phyloP scores from a whole-genome alignment of 2,797 vertebrate species.

The Clarias pachynema region DNA sequence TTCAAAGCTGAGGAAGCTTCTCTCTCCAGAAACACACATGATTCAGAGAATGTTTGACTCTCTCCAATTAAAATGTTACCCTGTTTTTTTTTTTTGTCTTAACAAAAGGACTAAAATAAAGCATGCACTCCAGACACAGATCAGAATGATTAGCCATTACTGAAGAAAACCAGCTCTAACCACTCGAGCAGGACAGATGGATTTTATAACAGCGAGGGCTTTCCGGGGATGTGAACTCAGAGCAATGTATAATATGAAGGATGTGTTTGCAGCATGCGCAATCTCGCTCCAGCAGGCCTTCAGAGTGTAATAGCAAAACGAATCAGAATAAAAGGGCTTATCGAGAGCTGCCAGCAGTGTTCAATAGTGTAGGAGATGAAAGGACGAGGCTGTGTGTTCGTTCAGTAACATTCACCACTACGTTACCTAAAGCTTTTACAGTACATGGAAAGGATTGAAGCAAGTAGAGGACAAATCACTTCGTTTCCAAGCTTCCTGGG shows the following conservation, averaged over 20 bases:
- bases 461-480: background rate
- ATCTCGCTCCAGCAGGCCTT: constrained; percentile 6
- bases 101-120: background rate
- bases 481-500: background rate
- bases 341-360: background rate
- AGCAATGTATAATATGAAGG: background rate
- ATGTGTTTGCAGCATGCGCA: background rate
- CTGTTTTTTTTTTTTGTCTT: background rate
- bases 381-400: background rate
- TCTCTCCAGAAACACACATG: background rate
- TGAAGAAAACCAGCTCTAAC: constrained; percentile 28
- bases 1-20: background rate
- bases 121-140: background rate
- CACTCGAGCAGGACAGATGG: constrained; percentile 24
- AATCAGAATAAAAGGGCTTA: constrained; percentile 28
- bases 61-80: background rate
- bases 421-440: constrained; percentile 15
- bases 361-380: constrained; percentile 25
- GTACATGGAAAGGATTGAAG: background rate
- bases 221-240: background rate
- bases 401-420: background rate
- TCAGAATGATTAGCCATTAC: constrained; percentile 27
- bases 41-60: background rate
- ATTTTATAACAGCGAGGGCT: background rate
- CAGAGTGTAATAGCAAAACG: background rate